phyloP scores from a whole-genome alignment of 2,113 vertebrate species.

The Nerophis lumbriciformis region DNA sequence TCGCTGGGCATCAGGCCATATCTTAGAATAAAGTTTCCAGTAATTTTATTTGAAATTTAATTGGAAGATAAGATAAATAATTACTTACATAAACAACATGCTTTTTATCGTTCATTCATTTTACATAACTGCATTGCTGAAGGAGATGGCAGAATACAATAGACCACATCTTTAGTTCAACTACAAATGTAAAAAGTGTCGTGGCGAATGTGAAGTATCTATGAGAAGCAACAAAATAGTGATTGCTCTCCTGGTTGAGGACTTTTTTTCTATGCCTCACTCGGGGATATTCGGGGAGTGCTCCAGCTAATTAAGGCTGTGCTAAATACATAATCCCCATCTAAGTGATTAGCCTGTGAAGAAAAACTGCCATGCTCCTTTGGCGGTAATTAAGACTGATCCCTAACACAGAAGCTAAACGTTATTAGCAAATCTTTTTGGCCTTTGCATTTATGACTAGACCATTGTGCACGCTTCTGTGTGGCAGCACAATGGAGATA shows the following conservation, averaged over 20 bases:
- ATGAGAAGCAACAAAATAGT: not conserved
- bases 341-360: slow-evolving; percentile 49
- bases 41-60: slow-evolving; percentile 13
- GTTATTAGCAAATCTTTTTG: slow-evolving; percentile 22
- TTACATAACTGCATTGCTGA: too few species aligned
- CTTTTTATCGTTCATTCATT: not conserved
- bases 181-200: not conserved
- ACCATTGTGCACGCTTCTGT: not conserved
- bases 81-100: not conserved
- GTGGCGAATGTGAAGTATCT: not conserved
- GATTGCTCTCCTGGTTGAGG: slow-evolving; percentile 9
- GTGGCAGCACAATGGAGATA: not conserved
- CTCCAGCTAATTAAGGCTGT: slow-evolving; percentile 50
- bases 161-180: not conserved
- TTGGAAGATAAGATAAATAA: slow-evolving; percentile 14
- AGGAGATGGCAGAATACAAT: too few species aligned
- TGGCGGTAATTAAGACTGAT: slow-evolving; percentile 56
- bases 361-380: slow-evolving; percentile 43
- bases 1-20: not conserved
- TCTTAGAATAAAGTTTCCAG: not conserved
- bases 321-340: slow-evolving; percentile 55
- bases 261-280: slow-evolving; percentile 23
- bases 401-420: slow-evolving; percentile 44
- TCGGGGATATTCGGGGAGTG: slow-evolving; percentile 34
- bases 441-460: not conserved